phyloP scores from a whole-genome alignment of 2,888 invertebrate genomes.

The Trisateles emortualis region DNA sequence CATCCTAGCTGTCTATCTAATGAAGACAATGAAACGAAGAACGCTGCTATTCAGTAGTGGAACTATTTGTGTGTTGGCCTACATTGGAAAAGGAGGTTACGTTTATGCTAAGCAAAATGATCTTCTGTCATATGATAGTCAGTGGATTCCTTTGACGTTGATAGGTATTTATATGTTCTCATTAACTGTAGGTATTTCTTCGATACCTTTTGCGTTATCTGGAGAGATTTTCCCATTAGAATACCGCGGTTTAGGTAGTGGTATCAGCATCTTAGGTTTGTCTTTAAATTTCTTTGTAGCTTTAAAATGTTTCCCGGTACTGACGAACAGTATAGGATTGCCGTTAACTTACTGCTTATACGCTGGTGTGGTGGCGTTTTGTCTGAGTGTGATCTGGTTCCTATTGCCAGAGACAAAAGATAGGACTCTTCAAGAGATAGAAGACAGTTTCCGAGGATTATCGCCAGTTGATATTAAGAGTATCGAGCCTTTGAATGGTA shows the following conservation, averaged over 20 bases:
- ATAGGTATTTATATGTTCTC: constrained; percentile 87
- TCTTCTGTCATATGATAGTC: constrained; percentile 64
- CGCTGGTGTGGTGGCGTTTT: constrained; percentile 81
- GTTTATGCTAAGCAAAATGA: constrained; percentile 70
- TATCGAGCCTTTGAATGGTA: constrained; percentile 63
- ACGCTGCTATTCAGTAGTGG: constrained; percentile 88
- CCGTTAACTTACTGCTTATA: constrained; percentile 88
- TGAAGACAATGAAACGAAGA: constrained; percentile 87
- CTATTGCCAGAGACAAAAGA: constrained; percentile 90
- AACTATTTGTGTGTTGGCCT: constrained; percentile 85
- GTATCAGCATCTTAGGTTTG: constrained; percentile 87
- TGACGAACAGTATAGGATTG: constrained; percentile 82
- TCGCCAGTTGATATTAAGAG: constrained; percentile 58
- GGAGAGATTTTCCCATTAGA: constrained; percentile 90
- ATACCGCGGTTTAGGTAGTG: constrained; percentile 88
- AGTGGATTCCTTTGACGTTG: constrained; percentile 81
- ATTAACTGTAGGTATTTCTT: constrained; percentile 87
- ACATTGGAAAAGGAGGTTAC: constrained; percentile 84
- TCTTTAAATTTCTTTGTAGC: constrained; percentile 89
- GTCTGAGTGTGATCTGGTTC: constrained; percentile 85
- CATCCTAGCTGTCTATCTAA: constrained; percentile 86
- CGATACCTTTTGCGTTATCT: constrained; percentile 90
- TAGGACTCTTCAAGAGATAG: constrained; percentile 89
- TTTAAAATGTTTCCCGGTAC: constrained; percentile 89
- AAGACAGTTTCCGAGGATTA: constrained; percentile 81